Percentiles rank a stretch among this genome's conserved stretches.
These are phyloP conservation scores for Notothenia rossii DNA, from an alignment of 2,113 vertebrate genomes.

Conservation along the genomic window DNA sequence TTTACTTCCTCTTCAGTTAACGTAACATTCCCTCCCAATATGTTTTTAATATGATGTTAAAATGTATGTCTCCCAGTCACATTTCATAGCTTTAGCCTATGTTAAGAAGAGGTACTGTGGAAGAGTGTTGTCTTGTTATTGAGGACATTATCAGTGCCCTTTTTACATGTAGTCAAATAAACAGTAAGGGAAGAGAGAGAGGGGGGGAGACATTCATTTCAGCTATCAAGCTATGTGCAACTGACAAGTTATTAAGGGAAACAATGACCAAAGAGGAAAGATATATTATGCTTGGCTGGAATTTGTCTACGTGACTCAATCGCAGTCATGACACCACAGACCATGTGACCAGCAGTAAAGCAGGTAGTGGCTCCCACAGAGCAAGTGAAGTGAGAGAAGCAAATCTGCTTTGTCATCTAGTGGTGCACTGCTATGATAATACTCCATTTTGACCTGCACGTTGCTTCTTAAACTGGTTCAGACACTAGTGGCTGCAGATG, in stretches of 20 bases:
- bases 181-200: background rate
- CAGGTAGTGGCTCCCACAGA: background rate
- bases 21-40: background rate
- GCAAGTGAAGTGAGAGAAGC: background rate
- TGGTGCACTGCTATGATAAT: background rate
- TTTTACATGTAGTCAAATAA: background rate
- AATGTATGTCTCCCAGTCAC: too few species aligned
- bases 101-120: too few species aligned
- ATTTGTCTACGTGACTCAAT: conserved; percentile 68
- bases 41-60: background rate
- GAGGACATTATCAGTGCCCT: background rate
- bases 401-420: background rate
- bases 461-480: background rate
- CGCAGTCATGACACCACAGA: conserved; percentile 32
- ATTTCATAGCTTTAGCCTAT: too few species aligned
- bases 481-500: background rate
- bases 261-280: conserved; percentile 60
- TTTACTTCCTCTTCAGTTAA: conserved; percentile 1
- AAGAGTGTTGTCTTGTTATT: background rate
- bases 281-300: background rate
- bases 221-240: background rate
- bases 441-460: background rate
- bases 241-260: conserved; percentile 29
- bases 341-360: conserved; percentile 42
- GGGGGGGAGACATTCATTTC: background rate